These are phyloP conservation scores for Melanocharis versteri DNA, from an alignment of 2,113 vertebrate species.

Conservation along the genomic window DNA sequence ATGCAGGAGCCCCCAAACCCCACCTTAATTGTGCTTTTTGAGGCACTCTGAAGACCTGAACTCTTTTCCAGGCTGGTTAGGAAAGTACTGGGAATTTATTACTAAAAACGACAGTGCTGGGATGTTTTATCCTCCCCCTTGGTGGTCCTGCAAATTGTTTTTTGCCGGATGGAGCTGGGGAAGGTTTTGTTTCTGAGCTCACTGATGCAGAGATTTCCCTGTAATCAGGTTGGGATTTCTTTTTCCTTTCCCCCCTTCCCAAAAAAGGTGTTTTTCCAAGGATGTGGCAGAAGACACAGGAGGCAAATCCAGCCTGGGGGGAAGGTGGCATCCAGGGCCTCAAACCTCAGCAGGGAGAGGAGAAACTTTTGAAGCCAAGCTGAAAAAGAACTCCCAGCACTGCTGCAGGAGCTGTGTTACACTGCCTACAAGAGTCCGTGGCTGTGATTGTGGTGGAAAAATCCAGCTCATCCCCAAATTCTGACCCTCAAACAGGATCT, in stretches of 20 bases:
- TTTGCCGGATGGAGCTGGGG: not conserved
- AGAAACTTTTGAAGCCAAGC: not conserved
- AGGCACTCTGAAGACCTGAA: not conserved
- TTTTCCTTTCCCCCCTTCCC: accelerated
- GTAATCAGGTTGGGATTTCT: not conserved
- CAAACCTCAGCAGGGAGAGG: not conserved
- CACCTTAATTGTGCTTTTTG: not conserved
- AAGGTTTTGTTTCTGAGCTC: not conserved
- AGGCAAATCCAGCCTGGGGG: not conserved
- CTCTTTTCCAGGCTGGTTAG: not conserved
- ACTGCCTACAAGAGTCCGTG: not conserved
- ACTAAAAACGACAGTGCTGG: not conserved
- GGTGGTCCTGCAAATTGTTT: too few species aligned
- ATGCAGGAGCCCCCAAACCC: not conserved
- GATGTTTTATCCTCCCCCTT: not conserved
- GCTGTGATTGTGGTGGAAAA: not conserved
- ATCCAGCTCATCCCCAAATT: not conserved
- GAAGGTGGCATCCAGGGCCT: not conserved
- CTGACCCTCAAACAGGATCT: not conserved
- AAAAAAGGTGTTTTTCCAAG: not conserved
- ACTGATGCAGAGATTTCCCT: not conserved
- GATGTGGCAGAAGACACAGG: not conserved
- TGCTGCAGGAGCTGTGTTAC: not conserved
- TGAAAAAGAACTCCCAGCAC: accelerated
- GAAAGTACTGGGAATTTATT: not conserved